Evolutionary conservation across 2,888 invertebrate species (phyloP).

Genomic region (Orgyia antiqua): DNA sequence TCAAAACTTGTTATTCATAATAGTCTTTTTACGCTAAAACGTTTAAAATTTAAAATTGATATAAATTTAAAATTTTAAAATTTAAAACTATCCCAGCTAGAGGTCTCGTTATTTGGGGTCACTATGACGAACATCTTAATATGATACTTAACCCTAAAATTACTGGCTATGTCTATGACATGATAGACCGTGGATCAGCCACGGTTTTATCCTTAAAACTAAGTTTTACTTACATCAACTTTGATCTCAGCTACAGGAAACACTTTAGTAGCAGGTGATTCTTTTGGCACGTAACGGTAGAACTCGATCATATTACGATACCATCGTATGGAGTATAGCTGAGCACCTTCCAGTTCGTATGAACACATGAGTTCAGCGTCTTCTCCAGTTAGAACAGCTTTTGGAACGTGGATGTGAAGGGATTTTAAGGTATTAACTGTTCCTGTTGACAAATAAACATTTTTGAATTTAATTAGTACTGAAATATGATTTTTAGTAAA

Average conservation of each 20-base stretch:
- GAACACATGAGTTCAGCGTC: constrained; percentile 73
- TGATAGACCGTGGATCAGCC: no score
- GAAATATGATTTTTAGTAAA: no score
- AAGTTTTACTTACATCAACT: constrained; percentile 83
- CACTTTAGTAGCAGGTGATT: constrained; percentile 83
- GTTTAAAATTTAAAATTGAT: no score
- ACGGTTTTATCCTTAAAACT: no score
- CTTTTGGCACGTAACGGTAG: constrained; percentile 86
- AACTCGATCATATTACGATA: constrained; percentile 86
- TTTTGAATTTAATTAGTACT: background rate
- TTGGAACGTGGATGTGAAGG: constrained; percentile 73
- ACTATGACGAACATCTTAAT: no score
- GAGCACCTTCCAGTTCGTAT: constrained; percentile 80
- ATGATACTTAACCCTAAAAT: no score
- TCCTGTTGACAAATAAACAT: constrained; percentile 43
- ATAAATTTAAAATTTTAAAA: no score
- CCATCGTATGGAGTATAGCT: constrained; percentile 87
- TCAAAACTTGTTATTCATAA: no score
- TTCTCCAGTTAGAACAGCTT: constrained; percentile 71
- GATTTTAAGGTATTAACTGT: constrained; percentile 61
- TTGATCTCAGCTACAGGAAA: constrained; percentile 83
- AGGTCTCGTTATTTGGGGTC: no score
- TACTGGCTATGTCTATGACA: no score
- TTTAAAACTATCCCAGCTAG: no score
- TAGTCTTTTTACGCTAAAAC: no score